Percentiles rank a stretch among this genome's conserved stretches.
phyloP scores from a whole-genome alignment of 2,888 invertebrate species.

The Caenorhabditis wallacei region DNA sequence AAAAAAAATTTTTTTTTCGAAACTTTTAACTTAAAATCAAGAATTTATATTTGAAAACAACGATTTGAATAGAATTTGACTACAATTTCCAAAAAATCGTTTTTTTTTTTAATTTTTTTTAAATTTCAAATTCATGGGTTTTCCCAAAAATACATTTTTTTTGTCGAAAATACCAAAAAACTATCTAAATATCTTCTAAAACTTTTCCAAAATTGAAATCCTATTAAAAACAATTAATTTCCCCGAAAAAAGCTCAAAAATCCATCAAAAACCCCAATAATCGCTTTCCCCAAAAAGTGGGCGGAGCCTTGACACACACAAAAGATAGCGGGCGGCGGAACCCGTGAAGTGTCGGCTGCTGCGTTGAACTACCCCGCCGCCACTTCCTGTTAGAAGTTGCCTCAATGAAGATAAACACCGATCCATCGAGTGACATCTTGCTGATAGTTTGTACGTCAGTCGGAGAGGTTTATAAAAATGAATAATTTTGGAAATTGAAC shows the following conservation, averaged over 20 bases:
- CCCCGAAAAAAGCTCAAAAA: neutral
- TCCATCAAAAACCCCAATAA: neutral
- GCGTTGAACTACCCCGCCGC: neutral
- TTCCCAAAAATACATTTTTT: too few species aligned
- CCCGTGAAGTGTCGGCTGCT: conserved; percentile 54
- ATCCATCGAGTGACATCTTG: conserved; percentile 65
- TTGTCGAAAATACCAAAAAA: too few species aligned
- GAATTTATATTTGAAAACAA: too few species aligned
- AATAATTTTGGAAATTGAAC: conserved; percentile 6
- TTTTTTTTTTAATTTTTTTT: too few species aligned
- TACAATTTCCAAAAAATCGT: too few species aligned
- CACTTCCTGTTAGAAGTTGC: neutral
- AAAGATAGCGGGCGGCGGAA: conserved; percentile 31
- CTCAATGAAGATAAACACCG: conserved; percentile 65
- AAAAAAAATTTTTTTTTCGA: too few species aligned
- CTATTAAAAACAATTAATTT: neutral
- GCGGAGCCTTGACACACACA: conserved; percentile 34
- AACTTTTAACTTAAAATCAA: too few species aligned
- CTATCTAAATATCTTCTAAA: too few species aligned
- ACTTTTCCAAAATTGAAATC: too few species aligned
- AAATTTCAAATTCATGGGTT: too few species aligned
- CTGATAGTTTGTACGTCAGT: conserved; percentile 65
- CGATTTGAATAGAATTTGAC: too few species aligned
- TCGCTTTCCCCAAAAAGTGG: conserved; percentile 15
- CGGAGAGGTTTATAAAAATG: conserved; percentile 53